A percentile compares a stretch with the other conserved stretches of the same genome.
Conservation (phyloP, 2,888 invertebrate genomes). For the Papilio demoleus region DNA sequence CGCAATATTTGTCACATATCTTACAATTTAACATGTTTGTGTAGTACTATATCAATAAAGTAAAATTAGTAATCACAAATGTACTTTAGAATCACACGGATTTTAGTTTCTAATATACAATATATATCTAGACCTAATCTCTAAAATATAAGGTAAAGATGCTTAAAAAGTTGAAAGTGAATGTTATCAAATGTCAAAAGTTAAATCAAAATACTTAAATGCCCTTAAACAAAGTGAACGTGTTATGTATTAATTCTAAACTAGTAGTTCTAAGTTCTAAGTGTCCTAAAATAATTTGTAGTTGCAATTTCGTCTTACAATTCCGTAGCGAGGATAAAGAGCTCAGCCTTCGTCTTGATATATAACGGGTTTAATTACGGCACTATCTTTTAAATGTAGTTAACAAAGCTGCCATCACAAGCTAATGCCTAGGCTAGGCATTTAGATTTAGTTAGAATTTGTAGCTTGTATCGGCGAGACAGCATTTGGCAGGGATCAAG, state of each 20-base stretch:
- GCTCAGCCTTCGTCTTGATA: conserved; percentile 35
- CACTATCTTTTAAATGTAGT: conserved; percentile 36
- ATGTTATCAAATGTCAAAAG: no score
- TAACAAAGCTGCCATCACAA: conserved; percentile 31
- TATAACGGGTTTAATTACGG: conserved; percentile 38
- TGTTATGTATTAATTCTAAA: neutral
- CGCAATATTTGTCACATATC: neutral
- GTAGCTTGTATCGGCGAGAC: conserved; percentile 39
- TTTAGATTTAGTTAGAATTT: conserved; percentile 36
- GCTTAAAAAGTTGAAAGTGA: no score
- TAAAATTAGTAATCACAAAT: no score
- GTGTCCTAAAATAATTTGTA: conserved; percentile 33
- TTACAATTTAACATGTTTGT: neutral
- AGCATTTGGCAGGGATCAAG: conserved; percentile 47
- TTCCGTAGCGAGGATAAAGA: conserved; percentile 34
- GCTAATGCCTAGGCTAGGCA: conserved; percentile 20
- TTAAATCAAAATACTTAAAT: neutral
- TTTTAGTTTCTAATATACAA: no score
- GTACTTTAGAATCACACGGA: neutral
- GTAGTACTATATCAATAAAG: no score
- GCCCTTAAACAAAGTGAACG: neutral
- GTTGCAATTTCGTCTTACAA: conserved; percentile 36
- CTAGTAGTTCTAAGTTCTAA: conserved; percentile 11
- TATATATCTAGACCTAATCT: no score
- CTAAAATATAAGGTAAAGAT: no score